A percentile compares a stretch with the other conserved stretches of the same genome.
Evolutionary conservation across 2,797 vertebrate genomes (phyloP).

Genomic region (Scolopax rusticola): DNA sequence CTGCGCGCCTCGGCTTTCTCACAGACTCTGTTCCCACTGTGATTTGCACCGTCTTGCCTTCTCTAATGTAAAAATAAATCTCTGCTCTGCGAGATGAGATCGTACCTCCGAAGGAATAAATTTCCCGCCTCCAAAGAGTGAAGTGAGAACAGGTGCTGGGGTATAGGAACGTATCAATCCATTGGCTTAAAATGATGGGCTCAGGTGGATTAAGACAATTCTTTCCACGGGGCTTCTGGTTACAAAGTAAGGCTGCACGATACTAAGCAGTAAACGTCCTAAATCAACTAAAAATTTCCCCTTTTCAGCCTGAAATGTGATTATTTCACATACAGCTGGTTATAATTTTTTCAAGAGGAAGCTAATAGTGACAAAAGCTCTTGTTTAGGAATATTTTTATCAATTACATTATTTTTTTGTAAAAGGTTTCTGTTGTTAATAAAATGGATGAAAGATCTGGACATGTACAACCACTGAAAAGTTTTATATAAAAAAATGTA

Average conservation of each 20-base stretch:
- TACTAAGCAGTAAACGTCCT: not conserved
- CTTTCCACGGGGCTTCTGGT: not conserved
- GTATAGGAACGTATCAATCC: not conserved
- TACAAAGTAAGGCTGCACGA: not conserved
- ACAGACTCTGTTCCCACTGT: not conserved
- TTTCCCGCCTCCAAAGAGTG: not conserved
- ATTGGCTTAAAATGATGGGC: not conserved
- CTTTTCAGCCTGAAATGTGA: not conserved
- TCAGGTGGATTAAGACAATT: not conserved
- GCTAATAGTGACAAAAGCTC: not conserved
- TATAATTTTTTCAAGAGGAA: not conserved
- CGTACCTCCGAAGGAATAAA: not conserved
- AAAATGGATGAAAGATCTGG: not conserved
- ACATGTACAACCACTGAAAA: not conserved
- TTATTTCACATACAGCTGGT: not conserved
- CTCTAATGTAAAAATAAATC: constrained; percentile 25
- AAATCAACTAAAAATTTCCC: not conserved
- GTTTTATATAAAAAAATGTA: not conserved
- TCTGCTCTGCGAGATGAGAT: not conserved
- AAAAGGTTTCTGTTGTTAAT: not conserved
- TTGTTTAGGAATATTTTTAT: not conserved
- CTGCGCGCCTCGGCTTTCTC: not conserved
- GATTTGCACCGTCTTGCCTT: not conserved
- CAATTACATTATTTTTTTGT: not conserved
- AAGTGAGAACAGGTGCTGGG: constrained; percentile 16